Base-by-base conservation (phyloP, 2,797 vertebrate species). In the Xerus rutilus region DNA sequence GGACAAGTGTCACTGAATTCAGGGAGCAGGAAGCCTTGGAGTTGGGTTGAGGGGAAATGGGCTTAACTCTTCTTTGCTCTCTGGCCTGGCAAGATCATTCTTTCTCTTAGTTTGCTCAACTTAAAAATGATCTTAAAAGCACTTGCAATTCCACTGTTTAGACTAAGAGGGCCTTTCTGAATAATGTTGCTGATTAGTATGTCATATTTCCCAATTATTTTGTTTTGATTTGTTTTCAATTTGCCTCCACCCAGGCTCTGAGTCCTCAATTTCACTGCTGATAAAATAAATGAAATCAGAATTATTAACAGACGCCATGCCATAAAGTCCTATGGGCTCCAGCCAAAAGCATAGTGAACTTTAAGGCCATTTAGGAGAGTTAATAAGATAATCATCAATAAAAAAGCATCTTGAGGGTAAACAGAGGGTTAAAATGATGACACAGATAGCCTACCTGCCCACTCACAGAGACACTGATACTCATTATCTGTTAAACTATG, bases 141-240 rank as follows among this genome's bases (percentile, higher is more conserved):
- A 39, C 45, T 91, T 72, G 28, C 70, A 49, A 10, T n/a, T 57
- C n/a, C 15, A 21, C 64, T 12, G 6, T 35, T 70, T 7, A 7
- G 35, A 5, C 74, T 74, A 32, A 3, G 10, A 52, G n/a, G 54
- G 21, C 12, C 52, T 82, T 79, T 76, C 72, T 62, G 59, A 86
- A 49, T 21, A 76, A 57, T 14, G 35, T 23, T 59, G 69, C 94
- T 93, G 39, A 69, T 93, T 39, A 77, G 47, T 30, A 72, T 45
- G 32, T 81, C 90, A 45, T 67, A 85, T 84, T 81, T 92, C 92
- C 39, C 65, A 83, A 59, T 89, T 93, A 69, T 64, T 95, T 92
- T 78, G 70, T 91, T 94, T 86, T 95, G 62, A 76, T 96, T 93
- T 89, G 30, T 57, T 94, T 92, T 76, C 87, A 93, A 65, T 7